Evolutionary conservation across 2,888 invertebrate genomes (phyloP), one percentile per base, ranked within the genome.

Genomic region (Lasioglossum pauxillum): DNA sequence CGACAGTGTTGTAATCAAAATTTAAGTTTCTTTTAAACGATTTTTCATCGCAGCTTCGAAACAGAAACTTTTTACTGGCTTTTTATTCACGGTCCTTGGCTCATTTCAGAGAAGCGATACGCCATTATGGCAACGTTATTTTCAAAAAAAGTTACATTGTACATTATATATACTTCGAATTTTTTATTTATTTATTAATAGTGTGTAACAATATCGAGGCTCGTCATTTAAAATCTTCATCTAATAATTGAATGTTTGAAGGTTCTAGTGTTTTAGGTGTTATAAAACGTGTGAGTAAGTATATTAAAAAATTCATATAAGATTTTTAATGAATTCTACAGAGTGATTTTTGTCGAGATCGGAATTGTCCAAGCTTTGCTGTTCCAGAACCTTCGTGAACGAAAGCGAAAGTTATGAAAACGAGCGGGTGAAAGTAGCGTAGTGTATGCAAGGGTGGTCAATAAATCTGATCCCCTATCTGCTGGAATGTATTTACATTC

Each of bases 381-480:
- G 31, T 27, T 27, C 31, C 31, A 64, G 16, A 64, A 64, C 8
- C 19, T 19, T 31, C 64, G 64, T 19, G 16, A 14, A 19, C 64
- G 31, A 64, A 31, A 64, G 64, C 64, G 64, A 64, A 64, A 31
- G 64, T 64, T 64, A 31, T 64, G 64, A 31, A 64, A 64, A 64
- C 64, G 64, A 64, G 64, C 27, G 12, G 49, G 46, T 2, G 31
- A 31, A 64, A 64, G 64, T 64, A 31, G 64, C 19, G 31, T 31
- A 31, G 64, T 1, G 64, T 31, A 64, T 64, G 64, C 64, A 64
- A 64, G 64, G 64, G 19, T 31, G 64, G 64, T 16, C 64, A 31
- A 64, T 64, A 64, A 64, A 64, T 64, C 64, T 64, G 64, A 64
- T 64, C 64, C 64, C 64, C 64, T 64, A 64, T 64, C 64, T 64